Evolutionary conservation across 2,888 invertebrate genomes (phyloP).

Genomic region (Andrena bicolor): DNA sequence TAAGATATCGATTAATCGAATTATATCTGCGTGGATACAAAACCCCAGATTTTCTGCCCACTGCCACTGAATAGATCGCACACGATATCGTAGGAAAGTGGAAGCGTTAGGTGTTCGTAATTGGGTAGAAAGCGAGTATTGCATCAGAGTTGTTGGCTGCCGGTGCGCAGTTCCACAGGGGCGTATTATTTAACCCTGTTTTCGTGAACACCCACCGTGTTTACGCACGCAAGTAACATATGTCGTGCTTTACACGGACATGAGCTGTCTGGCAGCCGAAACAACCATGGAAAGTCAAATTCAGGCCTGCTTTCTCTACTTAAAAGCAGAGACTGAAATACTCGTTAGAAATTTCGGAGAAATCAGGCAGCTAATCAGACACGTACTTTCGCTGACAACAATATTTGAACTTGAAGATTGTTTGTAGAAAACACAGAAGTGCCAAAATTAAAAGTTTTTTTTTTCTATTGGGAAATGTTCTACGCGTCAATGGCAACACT

Average conservation of each 20-base stretch:
- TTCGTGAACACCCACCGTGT: conserved; percentile 62
- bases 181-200: conserved; percentile 80
- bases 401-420: too few relatives aligned
- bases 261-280: conserved; percentile 29
- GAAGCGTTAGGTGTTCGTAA: conserved; percentile 3
- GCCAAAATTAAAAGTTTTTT: too few relatives aligned
- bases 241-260: conserved; percentile 57
- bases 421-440: too few relatives aligned
- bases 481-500: too few relatives aligned
- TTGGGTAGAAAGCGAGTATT: conserved; percentile 31
- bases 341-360: neutral
- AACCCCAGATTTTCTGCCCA: neutral
- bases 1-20: too few relatives aligned
- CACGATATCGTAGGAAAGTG: neutral
- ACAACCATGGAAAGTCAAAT: conserved; percentile 46
- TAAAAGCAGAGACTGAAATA: neutral
- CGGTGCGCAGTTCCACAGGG: conserved; percentile 75
- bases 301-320: neutral
- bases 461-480: too few relatives aligned
- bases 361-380: too few relatives aligned
- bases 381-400: too few relatives aligned
- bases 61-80: neutral
- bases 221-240: conserved; percentile 72
- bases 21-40: neutral
- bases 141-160: conserved; percentile 37